These are phyloP conservation scores for Tipula vernalis DNA, from an alignment of 2,888 invertebrate genomes.

Conservation along the genomic window DNA sequence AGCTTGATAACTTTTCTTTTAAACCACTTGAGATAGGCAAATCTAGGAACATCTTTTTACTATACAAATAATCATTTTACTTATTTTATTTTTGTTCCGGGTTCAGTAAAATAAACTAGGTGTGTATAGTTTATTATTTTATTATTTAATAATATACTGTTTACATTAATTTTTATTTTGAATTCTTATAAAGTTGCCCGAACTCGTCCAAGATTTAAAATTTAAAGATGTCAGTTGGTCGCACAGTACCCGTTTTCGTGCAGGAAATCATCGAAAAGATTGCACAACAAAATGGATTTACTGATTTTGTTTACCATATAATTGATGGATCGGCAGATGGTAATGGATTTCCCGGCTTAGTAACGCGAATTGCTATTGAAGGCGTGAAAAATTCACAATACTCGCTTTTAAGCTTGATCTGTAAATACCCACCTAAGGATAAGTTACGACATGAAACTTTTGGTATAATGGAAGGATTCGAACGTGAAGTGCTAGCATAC, in stretches of 20 bases:
- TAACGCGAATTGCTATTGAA: neutral
- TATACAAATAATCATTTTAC: neutral
- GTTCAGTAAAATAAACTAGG: neutral
- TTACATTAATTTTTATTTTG: neutral
- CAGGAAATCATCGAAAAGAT: neutral
- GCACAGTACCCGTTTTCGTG: neutral
- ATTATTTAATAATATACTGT: neutral
- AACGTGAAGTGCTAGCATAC: constrained; percentile 26
- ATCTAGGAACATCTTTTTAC: neutral
- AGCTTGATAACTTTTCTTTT: neutral
- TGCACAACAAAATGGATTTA: neutral
- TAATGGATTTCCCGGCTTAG: neutral
- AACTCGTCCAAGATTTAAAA: neutral
- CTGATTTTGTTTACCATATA: neutral
- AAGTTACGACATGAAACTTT: constrained; percentile 25
- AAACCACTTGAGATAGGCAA: neutral
- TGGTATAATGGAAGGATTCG: constrained; percentile 25
- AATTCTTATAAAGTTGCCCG: neutral
- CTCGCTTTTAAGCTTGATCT: constrained; percentile 13
- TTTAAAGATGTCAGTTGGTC: neutral
- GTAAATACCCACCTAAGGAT: constrained; percentile 28
- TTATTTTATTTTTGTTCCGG: neutral
- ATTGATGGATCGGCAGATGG: neutral
- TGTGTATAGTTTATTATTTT: neutral
- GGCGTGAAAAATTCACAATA: neutral